Conservation (phyloP, 2,797 vertebrate genomes). For the Esox lucius region DNA sequence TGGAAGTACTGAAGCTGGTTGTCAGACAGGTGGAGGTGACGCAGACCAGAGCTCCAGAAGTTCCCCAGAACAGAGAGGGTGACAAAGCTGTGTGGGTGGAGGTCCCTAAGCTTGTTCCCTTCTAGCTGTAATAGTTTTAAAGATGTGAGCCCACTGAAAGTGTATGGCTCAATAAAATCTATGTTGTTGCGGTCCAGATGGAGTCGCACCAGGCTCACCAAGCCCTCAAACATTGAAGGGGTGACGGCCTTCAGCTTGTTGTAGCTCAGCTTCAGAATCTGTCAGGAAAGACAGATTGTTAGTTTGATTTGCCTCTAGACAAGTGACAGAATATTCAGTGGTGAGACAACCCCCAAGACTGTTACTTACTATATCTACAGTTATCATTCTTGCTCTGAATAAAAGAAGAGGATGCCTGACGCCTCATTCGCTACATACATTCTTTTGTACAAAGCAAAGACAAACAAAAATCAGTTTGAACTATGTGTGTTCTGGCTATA, state of each 20-base stretch:
- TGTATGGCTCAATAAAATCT: slow-evolving; percentile 77
- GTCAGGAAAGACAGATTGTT: neutral
- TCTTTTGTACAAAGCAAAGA: too few relatives aligned
- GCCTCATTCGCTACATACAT: too few relatives aligned
- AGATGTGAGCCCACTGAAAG: slow-evolving; percentile 75
- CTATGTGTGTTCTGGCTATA: too few relatives aligned
- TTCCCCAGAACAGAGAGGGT: slow-evolving; percentile 75
- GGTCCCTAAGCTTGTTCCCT: slow-evolving; percentile 74
- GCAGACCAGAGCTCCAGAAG: slow-evolving; percentile 79
- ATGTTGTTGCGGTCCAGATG: slow-evolving; percentile 81
- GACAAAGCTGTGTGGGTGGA: slow-evolving; percentile 80
- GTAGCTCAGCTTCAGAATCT: slow-evolving; percentile 83
- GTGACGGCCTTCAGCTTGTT: slow-evolving; percentile 76
- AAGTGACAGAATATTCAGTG: neutral
- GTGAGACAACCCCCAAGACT: neutral
- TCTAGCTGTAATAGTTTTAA: slow-evolving; percentile 81
- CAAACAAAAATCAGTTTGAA: too few relatives aligned
- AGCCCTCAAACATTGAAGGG: slow-evolving; percentile 69
- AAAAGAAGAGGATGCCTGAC: neutral
- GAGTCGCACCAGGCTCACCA: slow-evolving; percentile 71
- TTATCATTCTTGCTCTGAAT: neutral
- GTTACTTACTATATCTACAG: neutral
- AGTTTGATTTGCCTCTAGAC: neutral
- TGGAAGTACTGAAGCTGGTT: slow-evolving; percentile 74
- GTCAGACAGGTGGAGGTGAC: slow-evolving; percentile 78